These are phyloP conservation scores for Columbina picui DNA, from an alignment of 2,113 vertebrate genomes.

Conservation along the genomic window DNA sequence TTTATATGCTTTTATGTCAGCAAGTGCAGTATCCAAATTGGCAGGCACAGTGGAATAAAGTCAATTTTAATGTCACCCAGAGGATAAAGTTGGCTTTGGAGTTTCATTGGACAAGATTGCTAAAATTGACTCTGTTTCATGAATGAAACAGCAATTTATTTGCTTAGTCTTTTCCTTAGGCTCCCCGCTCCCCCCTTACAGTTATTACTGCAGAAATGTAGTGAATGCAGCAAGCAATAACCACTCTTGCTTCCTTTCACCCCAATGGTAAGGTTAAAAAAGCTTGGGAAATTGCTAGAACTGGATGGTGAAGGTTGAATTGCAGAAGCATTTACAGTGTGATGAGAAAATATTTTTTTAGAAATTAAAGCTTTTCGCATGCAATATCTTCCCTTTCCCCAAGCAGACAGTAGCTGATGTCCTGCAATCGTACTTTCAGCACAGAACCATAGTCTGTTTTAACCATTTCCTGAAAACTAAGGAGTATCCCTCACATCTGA, in stretches of 20 bases:
- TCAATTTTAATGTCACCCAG: not conserved
- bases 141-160: not conserved
- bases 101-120: not conserved
- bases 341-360: not conserved
- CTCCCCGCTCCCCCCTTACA: not conserved
- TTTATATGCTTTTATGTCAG: not conserved
- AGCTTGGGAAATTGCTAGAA: conserved; percentile 31
- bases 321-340: not conserved
- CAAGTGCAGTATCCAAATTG: not conserved
- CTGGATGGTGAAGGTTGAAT: not conserved
- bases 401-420: not conserved
- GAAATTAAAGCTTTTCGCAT: conserved; percentile 1
- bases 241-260: not conserved
- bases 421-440: not conserved
- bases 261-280: not conserved
- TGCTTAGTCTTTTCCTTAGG: not conserved
- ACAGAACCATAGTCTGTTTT: not conserved
- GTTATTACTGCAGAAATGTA: not conserved
- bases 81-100: not conserved
- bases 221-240: not conserved
- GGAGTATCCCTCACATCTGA: not conserved
- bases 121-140: not conserved
- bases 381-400: not conserved
- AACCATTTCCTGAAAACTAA: not conserved
- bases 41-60: not conserved